These are phyloP conservation scores for Amblyjoppa fuscipennis DNA, from an alignment of 2,888 invertebrate species.

Conservation along the genomic window DNA sequence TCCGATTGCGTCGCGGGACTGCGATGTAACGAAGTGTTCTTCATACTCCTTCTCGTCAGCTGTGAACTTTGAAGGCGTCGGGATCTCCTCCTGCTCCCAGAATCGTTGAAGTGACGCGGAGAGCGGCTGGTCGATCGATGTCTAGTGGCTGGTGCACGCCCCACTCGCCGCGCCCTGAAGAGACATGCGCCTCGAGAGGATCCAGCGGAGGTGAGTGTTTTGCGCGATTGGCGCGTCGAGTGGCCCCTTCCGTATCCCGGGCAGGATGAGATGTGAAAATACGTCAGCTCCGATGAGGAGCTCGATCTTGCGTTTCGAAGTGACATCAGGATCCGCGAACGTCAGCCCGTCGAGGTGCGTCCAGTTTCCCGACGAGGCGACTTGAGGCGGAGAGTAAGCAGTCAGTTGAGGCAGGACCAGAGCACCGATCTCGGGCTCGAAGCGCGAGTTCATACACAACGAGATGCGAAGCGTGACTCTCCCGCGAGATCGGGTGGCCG, in stretches of 20 bases:
- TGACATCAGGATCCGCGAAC: background rate
- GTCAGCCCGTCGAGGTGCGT: background rate
- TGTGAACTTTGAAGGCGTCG: background rate
- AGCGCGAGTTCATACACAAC: background rate
- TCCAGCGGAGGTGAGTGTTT: slow-evolving; percentile 37
- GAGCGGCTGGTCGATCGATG: background rate
- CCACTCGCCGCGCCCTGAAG: background rate
- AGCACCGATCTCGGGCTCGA: background rate
- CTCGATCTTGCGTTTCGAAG: background rate
- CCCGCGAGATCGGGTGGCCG: background rate
- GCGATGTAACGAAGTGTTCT: slow-evolving; percentile 47
- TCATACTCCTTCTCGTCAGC: background rate
- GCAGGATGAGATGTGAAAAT: slow-evolving; percentile 7
- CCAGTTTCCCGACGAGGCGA: background rate
- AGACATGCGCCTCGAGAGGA: slow-evolving; percentile 3
- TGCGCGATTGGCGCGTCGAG: slow-evolving; percentile 5
- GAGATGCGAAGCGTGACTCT: background rate
- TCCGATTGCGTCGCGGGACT: slow-evolving; percentile 65
- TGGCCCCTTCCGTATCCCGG: slow-evolving; percentile 12
- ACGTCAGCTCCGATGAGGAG: slow-evolving; percentile 37
- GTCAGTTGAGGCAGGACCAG: background rate
- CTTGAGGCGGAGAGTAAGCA: background rate
- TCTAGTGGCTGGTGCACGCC: background rate
- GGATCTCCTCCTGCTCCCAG: slow-evolving; percentile 5
- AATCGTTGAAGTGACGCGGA: background rate